A percentile compares a stretch with the other conserved stretches of the same genome.
These are phyloP conservation scores for Ambastaia sidthimunki DNA, from an alignment of 2,797 vertebrate genomes.

Conservation along the genomic window DNA sequence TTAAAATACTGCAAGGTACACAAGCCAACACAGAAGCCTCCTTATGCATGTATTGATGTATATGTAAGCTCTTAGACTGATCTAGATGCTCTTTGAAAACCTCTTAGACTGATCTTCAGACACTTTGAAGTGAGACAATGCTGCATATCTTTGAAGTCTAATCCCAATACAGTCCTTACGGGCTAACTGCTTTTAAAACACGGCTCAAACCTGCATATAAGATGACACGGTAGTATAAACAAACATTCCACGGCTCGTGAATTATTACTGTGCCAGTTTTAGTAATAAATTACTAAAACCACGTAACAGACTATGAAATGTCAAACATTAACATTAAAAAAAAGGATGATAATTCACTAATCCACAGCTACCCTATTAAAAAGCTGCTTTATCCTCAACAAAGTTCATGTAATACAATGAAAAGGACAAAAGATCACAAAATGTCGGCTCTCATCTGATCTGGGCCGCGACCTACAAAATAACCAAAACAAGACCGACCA, in stretches of 20 bases:
- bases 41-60: slow-evolving; percentile 4
- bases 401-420: background rate
- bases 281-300: too few species aligned
- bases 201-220: slow-evolving; percentile 17
- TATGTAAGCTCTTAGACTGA: background rate
- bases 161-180: background rate
- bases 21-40: background rate
- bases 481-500: background rate
- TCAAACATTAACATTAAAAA: slow-evolving; percentile 7
- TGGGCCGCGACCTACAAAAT: background rate
- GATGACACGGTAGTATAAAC: slow-evolving; percentile 7
- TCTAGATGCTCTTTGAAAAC: background rate
- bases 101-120: slow-evolving; percentile 3
- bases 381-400: slow-evolving; percentile 42
- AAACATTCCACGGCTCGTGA: slow-evolving; percentile 1
- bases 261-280: background rate
- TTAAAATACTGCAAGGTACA: slow-evolving; percentile 6
- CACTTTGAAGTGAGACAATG: background rate
- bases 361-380: slow-evolving; percentile 52
- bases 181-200: background rate
- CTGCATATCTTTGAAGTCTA: slow-evolving; percentile 14
- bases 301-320: background rate
- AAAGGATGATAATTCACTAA: slow-evolving; percentile 38
- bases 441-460: slow-evolving; percentile 3
- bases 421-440: slow-evolving; percentile 7